Base-by-base conservation (phyloP, 1,140 invertebrate species). In the Lepidurus arcticus region DNA sequence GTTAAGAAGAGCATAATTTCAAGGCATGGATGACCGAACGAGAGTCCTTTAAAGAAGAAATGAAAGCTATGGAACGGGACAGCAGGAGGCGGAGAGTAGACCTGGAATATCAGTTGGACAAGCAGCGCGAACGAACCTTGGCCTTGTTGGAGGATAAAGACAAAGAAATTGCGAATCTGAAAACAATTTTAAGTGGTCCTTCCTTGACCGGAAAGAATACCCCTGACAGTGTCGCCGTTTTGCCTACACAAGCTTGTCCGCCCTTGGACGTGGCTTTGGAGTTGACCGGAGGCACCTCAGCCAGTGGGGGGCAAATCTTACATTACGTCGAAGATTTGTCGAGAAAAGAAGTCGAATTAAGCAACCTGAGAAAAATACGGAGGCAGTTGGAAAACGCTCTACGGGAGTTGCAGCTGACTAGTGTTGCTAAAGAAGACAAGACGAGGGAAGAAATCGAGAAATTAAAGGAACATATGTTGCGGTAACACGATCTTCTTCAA, bases 291-390 rank as follows among this genome's bases (percentile, higher is more conserved):
- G 80, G 78, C 44, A 78, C 73, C 76, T 81, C 79, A 74, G 81
- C 80, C 7, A 83, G 82, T 79, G 86, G 86, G 42, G 83, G 83
- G 11, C 91, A 91, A 79, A 90, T 95, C 86, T 83, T 95, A 24
- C 92, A 94, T 86, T 94, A 94, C 83, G 91, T 90, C 74, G 92
- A 95, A 84, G 93, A 95, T 85, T 83, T 94, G 78, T 91, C 93
- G 0, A 85, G 93, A 8, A 91, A 91, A 82, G 92, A 95, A 81
- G 90, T 94, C 10, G 93, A 95, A 83, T 90, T 95, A 65, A 88
- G 90, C 0, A 87, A 88, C 65, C 85, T 94, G 8, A 86, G 93
- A 78, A 91, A 90, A 82, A 88, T 91, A 76, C 92, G 93, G 82
- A 88, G 91, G 79, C 86, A 89, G 73, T 83, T 93, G 1, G 93